Evolutionary conservation across 2,113 vertebrate species (phyloP).

Genomic region (Beaufortia kweichowensis): DNA sequence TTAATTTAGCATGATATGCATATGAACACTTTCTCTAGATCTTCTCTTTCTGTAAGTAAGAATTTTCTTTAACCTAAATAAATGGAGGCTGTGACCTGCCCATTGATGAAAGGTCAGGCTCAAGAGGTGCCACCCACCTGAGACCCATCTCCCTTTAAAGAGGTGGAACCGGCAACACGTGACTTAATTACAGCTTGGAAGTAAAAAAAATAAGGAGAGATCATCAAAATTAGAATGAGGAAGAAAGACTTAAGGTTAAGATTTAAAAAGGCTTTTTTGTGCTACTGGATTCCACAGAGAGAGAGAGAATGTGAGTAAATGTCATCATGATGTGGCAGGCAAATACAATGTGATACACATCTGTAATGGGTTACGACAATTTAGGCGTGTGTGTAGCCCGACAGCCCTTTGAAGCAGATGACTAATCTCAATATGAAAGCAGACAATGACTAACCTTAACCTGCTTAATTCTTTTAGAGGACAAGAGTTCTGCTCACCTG

Average conservation of each 20-base stretch:
- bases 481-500: background rate
- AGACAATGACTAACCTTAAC: constrained; percentile 8
- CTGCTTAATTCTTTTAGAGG: background rate
- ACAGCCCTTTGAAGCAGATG: constrained; percentile 7
- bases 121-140: background rate
- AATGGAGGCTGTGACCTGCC: constrained; percentile 40
- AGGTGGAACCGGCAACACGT: constrained; percentile 26
- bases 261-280: background rate
- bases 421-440: constrained; percentile 20
- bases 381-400: background rate
- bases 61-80: constrained; percentile 34
- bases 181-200: constrained; percentile 14
- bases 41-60: background rate
- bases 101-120: constrained; percentile 44
- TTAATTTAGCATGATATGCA: background rate
- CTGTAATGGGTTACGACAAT: background rate
- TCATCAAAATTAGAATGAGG: background rate
- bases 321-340: background rate
- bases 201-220: constrained; percentile 2
- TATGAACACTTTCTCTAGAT: background rate
- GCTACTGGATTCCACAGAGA: background rate
- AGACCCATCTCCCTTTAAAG: constrained; percentile 42
- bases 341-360: background rate
- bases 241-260: background rate
- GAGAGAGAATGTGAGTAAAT: constrained; percentile 27